Evolutionary conservation across 1,140 invertebrate species (phyloP).

Genomic region (Oryctes rhinoceros): DNA sequence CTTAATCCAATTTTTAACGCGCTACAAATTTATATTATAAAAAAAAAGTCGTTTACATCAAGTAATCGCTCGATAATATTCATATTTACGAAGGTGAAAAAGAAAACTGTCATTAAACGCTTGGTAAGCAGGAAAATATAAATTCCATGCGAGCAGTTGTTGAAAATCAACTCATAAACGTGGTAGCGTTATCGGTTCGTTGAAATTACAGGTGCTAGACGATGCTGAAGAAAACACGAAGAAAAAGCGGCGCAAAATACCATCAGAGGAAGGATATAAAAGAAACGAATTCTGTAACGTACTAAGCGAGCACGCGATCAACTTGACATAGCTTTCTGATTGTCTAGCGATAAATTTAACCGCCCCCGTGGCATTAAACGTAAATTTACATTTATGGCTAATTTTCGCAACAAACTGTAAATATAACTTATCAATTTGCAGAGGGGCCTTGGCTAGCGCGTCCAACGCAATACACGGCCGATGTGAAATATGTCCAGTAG

Average conservation of each 20-base stretch:
- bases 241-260: background rate
- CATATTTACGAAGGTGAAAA: background rate
- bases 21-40: background rate
- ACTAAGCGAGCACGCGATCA: background rate
- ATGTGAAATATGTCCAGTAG: background rate
- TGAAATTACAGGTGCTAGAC: constrained; percentile 8
- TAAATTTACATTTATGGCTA: constrained; percentile 11
- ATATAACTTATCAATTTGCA: constrained; percentile 10
- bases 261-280: background rate
- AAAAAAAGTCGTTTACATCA: background rate
- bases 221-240: background rate
- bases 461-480: background rate
- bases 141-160: background rate
- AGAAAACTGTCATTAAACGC: background rate
- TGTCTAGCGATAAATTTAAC: constrained; percentile 7
- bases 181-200: background rate
- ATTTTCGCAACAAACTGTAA: constrained; percentile 11
- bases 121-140: background rate
- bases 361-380: background rate
- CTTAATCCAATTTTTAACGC: background rate
- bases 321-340: constrained; percentile 13
- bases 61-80: no score
- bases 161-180: constrained; percentile 2
- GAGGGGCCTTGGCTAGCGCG: background rate
- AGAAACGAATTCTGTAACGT: background rate